Conservation (phyloP, 64 coral and sea anemone species). For the Cladopsammia gracilis region DNA sequence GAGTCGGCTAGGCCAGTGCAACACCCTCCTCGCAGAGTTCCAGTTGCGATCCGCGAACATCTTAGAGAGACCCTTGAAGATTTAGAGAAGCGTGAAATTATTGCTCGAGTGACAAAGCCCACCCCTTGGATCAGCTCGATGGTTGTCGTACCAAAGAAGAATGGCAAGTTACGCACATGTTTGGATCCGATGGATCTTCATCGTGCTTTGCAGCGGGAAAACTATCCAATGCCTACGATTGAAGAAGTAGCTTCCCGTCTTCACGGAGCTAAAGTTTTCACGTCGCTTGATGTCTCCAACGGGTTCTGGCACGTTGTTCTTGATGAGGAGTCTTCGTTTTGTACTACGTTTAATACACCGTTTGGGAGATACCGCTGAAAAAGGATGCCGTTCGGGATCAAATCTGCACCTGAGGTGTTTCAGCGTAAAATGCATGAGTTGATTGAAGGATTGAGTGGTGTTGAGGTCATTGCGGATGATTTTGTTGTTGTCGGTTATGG, state of each 20-base stretch:
- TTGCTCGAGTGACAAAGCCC: constrained; percentile 50
- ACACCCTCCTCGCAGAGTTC: constrained; percentile 44
- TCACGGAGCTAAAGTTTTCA: constrained; percentile 4
- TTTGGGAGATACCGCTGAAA: constrained; percentile 12
- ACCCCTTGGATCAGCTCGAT: constrained; percentile 61
- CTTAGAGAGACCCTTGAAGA: constrained; percentile 7
- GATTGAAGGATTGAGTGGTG: constrained; percentile 14
- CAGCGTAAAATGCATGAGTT: constrained; percentile 14
- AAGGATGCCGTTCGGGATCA: constrained; percentile 13
- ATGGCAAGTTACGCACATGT: neutral
- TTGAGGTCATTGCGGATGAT: constrained; percentile 32
- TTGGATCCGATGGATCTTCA: constrained; percentile 29
- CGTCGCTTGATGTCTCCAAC: neutral
- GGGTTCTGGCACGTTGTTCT: constrained; percentile 31
- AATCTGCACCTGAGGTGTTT: neutral
- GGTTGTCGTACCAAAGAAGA: constrained; percentile 12
- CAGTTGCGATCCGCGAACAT: constrained; percentile 29
- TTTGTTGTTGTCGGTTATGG: constrained; percentile 32
- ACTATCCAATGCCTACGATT: neutral
- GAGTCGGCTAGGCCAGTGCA: constrained; percentile 22
- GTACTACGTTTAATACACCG: constrained; percentile 30
- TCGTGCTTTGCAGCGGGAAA: constrained; percentile 17
- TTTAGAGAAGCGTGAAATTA: constrained; percentile 16
- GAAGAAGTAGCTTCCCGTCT: neutral
- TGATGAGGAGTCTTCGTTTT: constrained; percentile 25